A percentile compares a stretch with the other conserved stretches of the same genome.
phyloP scores from a whole-genome alignment of 1,140 invertebrate genomes.

The Cyclargus thomasi region DNA sequence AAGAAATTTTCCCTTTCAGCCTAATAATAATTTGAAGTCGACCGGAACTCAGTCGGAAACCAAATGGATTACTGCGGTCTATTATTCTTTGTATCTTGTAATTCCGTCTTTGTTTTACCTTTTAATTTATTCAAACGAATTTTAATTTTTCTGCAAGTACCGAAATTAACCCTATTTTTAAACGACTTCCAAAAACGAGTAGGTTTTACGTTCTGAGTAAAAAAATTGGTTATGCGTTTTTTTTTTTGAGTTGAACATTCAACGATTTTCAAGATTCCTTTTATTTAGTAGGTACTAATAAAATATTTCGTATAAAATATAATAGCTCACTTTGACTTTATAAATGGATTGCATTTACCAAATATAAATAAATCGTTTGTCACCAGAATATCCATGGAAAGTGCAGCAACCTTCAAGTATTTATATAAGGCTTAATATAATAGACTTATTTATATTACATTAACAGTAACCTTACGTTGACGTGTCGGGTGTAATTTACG shows the following conservation, averaged over 20 bases:
- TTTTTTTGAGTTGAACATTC: too few relatives aligned
- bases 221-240: too few relatives aligned
- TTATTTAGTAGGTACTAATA: too few relatives aligned
- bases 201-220: too few relatives aligned
- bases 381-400: background rate
- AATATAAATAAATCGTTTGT: background rate
- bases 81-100: background rate
- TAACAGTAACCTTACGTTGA: slow-evolving; percentile 6
- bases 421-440: slow-evolving; percentile 13
- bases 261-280: too few relatives aligned
- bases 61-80: slow-evolving; percentile 5
- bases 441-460: slow-evolving; percentile 12
- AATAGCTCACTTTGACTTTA: too few relatives aligned
- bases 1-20: slow-evolving; percentile 1
- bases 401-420: slow-evolving; percentile 11
- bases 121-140: background rate
- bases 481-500: background rate
- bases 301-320: too few relatives aligned
- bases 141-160: too few relatives aligned
- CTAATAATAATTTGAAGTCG: slow-evolving; percentile 3
- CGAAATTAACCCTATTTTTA: too few relatives aligned
- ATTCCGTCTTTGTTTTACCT: background rate
- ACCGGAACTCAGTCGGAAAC: slow-evolving; percentile 1
- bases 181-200: too few relatives aligned
- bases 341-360: too few relatives aligned